Conservation (phyloP, 2,888 invertebrate species). For the Peribatodes rhomboidaria region DNA sequence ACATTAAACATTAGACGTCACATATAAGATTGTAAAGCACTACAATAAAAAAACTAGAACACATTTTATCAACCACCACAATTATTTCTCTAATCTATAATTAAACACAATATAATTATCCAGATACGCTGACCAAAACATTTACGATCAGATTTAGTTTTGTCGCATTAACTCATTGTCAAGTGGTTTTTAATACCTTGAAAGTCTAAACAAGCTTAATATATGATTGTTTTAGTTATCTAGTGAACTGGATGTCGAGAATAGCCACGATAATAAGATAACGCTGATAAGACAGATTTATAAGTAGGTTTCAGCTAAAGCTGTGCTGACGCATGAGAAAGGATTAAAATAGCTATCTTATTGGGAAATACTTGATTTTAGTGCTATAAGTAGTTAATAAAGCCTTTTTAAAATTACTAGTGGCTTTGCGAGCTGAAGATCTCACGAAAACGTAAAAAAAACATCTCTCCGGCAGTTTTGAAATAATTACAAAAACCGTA, state of each 20-base stretch:
- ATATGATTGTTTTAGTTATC: slow-evolving; percentile 15
- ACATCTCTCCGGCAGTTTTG: too few species aligned
- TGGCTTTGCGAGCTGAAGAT: too few species aligned
- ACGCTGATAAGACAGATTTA: slow-evolving; percentile 14
- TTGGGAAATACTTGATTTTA: background rate
- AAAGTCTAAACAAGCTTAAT: slow-evolving; percentile 8
- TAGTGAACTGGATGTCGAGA: slow-evolving; percentile 13
- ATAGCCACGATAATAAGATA: slow-evolving; percentile 17
- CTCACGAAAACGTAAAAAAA: too few species aligned
- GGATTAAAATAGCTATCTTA: background rate
- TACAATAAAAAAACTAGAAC: background rate
- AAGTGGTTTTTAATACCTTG: slow-evolving; percentile 1
- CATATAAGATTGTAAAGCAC: too few species aligned
- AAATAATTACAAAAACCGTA: too few species aligned
- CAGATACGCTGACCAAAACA: background rate
- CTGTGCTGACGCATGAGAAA: background rate
- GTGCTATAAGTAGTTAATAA: too few species aligned
- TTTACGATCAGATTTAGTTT: background rate
- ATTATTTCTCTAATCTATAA: background rate
- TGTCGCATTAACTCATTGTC: slow-evolving; percentile 2
- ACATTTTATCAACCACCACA: background rate
- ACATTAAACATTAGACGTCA: too few species aligned
- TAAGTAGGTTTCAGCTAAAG: background rate
- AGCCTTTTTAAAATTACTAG: too few species aligned
- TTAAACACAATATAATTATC: background rate